These are phyloP conservation scores for Neolamprologus variostigma DNA, from an alignment of 2,113 vertebrate species.

Conservation along the genomic window DNA sequence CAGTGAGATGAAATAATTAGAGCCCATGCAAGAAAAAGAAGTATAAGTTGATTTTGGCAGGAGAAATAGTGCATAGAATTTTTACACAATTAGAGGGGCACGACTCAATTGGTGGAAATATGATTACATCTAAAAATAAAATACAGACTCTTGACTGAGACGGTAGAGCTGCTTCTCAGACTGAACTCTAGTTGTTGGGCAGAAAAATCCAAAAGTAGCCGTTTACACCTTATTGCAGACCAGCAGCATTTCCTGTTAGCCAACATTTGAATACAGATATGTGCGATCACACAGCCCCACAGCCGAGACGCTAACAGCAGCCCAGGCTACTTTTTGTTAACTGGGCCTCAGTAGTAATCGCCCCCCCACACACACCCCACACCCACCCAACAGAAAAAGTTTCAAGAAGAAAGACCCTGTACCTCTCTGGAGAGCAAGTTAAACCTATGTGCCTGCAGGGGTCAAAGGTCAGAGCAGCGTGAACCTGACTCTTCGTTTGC, in stretches of 20 bases:
- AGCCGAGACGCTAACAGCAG: too few relatives aligned
- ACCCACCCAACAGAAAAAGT: not conserved
- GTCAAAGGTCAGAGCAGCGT: constrained; percentile 22
- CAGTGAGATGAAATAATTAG: not conserved
- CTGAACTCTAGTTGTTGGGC: not conserved
- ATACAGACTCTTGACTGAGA: not conserved
- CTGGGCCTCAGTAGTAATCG: constrained; percentile 12
- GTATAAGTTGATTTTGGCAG: not conserved
- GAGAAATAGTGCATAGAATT: not conserved
- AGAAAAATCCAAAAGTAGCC: not conserved
- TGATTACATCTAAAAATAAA: constrained; percentile 5
- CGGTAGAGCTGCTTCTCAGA: not conserved
- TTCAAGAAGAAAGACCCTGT: not conserved
- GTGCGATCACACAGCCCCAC: too few relatives aligned
- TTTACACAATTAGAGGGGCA: not conserved
- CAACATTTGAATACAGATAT: too few relatives aligned
- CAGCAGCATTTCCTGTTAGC: not conserved
- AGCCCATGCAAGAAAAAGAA: not conserved
- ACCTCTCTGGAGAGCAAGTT: constrained; percentile 5
- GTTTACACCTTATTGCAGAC: not conserved
- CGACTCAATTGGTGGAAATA: constrained; percentile 10
- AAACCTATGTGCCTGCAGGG: constrained; percentile 8
- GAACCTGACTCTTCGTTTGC: constrained; percentile 34
- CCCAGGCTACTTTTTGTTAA: too few relatives aligned
- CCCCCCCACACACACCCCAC: not conserved